Evolutionary conservation across 1,140 invertebrate species (phyloP).

Genomic region (Pomacea maculata): DNA sequence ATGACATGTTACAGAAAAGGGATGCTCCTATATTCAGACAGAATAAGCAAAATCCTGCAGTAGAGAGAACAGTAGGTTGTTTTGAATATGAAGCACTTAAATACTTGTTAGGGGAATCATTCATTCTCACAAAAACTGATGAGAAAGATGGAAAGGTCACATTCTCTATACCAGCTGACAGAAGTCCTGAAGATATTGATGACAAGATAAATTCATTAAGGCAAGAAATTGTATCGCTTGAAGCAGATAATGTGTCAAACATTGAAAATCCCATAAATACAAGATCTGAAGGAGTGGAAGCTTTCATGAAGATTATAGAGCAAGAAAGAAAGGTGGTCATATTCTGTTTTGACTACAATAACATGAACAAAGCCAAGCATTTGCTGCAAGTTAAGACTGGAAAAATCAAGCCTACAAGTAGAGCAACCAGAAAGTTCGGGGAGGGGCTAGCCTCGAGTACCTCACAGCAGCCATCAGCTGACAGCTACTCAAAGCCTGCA

Average conservation of each 20-base stretch:
- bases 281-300: neutral
- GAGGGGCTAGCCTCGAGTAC: neutral
- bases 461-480: neutral
- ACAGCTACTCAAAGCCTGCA: neutral
- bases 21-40: too few species aligned
- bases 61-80: neutral
- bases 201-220: neutral
- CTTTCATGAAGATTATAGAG: neutral
- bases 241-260: neutral
- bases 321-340: constrained; percentile 5
- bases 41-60: too few species aligned
- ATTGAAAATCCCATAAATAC: neutral
- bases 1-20: too few species aligned
- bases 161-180: neutral
- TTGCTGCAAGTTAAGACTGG: constrained; percentile 2
- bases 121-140: neutral
- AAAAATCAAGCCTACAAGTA: neutral
- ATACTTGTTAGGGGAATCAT: neutral
- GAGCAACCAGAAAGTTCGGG: neutral
- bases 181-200: neutral
- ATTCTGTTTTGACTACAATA: constrained; percentile 10
- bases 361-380: constrained; percentile 12
- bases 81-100: neutral
- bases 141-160: neutral
- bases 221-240: neutral